A percentile compares a stretch with the other conserved stretches of the same genome.
Evolutionary conservation across 1,140 invertebrate genomes (phyloP).

Genomic region (Drosophila melanogaster): DNA sequence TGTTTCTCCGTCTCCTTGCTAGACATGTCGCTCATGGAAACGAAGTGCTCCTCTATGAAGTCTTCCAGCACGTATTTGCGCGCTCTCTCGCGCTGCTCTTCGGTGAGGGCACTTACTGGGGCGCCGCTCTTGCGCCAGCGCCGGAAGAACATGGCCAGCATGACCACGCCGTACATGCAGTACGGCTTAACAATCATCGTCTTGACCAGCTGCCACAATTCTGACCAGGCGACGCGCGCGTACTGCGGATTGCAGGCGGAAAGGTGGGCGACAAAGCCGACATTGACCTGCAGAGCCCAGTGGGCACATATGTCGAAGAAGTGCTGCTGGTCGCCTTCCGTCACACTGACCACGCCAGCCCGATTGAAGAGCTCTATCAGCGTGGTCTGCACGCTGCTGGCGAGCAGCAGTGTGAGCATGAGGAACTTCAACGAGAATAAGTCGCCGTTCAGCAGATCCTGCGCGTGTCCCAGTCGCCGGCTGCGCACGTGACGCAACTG

Average conservation of each 20-base stretch:
- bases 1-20: slow-evolving; percentile 76
- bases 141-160: slow-evolving; percentile 81
- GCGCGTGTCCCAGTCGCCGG: slow-evolving; percentile 22
- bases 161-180: slow-evolving; percentile 82
- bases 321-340: slow-evolving; percentile 50
- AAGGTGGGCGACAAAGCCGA: slow-evolving; percentile 72
- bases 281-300: slow-evolving; percentile 73
- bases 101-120: slow-evolving; percentile 29
- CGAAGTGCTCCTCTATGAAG: slow-evolving; percentile 78
- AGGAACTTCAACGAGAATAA: slow-evolving; percentile 72
- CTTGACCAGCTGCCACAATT: slow-evolving; percentile 77
- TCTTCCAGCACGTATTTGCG: slow-evolving; percentile 83
- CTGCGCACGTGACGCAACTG: slow-evolving; percentile 49
- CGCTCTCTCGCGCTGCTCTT: slow-evolving; percentile 72
- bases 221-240: slow-evolving; percentile 59
- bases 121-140: slow-evolving; percentile 75
- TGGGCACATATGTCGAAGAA: slow-evolving; percentile 70
- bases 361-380: slow-evolving; percentile 59
- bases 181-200: slow-evolving; percentile 80
- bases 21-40: slow-evolving; percentile 80
- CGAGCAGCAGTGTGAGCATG: slow-evolving; percentile 59
- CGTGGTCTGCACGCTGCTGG: slow-evolving; percentile 66
- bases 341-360: slow-evolving; percentile 46
- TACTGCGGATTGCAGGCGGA: slow-evolving; percentile 74
- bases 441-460: slow-evolving; percentile 45